A percentile compares a stretch with the other conserved stretches of the same genome.
Conservation (phyloP, 1,140 invertebrate genomes). For the Tetraneura akinire region DNA sequence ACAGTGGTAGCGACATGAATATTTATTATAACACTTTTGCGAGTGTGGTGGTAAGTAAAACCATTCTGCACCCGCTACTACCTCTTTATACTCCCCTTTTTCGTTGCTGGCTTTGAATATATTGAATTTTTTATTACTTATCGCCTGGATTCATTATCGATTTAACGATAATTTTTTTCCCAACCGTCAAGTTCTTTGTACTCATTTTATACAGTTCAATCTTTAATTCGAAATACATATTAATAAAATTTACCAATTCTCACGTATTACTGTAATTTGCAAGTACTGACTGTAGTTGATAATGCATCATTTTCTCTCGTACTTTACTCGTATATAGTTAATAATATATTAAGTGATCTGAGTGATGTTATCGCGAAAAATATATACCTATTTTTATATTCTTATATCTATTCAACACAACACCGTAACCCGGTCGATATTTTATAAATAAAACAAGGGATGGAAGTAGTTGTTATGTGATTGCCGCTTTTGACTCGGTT, state of each 20-base stretch:
- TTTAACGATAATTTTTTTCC: neutral
- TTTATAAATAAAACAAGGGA: slow-evolving; percentile 42
- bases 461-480: neutral
- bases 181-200: neutral
- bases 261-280: no score
- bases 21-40: slow-evolving; percentile 47
- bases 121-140: slow-evolving; percentile 36
- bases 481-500: slow-evolving; percentile 14
- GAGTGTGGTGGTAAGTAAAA: slow-evolving; percentile 12
- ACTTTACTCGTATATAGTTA: no score
- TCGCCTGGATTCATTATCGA: neutral
- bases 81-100: neutral
- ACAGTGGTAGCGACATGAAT: slow-evolving; percentile 48
- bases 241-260: no score
- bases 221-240: no score
- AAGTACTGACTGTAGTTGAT: no score
- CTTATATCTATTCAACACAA: neutral
- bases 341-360: no score
- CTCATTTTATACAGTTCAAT: no score
- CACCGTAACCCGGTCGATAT: slow-evolving; percentile 23
- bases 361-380: no score
- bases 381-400: neutral
- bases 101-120: slow-evolving; percentile 9
- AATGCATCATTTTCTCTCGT: no score
- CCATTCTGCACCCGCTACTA: neutral